Base-by-base conservation (phyloP, 1,140 invertebrate species). In the Anoplolepis gracilipes region DNA sequence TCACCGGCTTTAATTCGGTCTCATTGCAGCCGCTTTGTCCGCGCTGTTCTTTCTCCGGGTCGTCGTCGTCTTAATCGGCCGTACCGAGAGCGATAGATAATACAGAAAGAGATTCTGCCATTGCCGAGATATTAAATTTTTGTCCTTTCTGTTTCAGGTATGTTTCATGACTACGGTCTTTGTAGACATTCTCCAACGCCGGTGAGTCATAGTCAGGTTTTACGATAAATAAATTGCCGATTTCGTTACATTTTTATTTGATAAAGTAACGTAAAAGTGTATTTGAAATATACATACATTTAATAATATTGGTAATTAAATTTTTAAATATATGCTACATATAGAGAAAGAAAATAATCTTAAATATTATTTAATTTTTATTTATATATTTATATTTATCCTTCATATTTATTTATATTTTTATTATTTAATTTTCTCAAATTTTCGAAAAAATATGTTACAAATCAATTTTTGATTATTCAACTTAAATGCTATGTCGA, bases 131-230 rank as follows among this genome's bases (percentile, higher is more conserved):
- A 69, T 69, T 57, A 28, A 42, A 65, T 65, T 67, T 55, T 69
- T 77, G 25, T 46, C 6, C 16, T 30, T 42, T 79, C 22, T 69
- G 77, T 69, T 55, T 53, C 77, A 79, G 77, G 77, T 79, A 79
- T 36, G 62, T 16, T 33, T 22, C 59, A 28, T 36, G 49, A 39
- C 22, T 5, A 55, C 13, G 8, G 22, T 7, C 7, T 28, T 22
- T 13, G 13, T 25, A 19, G 7, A 49, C 19, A 5, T 65, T 55
- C 42, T 67, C 16, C 22, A 53, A 8, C 19, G 28, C 1, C n/a
- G 76, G 76, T 78, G 13, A 78, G 76, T 78, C 19, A n/a, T 33
- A 76, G n/a, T 42, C 8, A n/a, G 33, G 1, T 2, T 22, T 39
- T 55, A 62, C 16, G 16, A 33, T 42, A 46, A 42, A 25, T n/a